Conservation (phyloP, 2,113 vertebrate genomes). For the Nestor notabilis region DNA sequence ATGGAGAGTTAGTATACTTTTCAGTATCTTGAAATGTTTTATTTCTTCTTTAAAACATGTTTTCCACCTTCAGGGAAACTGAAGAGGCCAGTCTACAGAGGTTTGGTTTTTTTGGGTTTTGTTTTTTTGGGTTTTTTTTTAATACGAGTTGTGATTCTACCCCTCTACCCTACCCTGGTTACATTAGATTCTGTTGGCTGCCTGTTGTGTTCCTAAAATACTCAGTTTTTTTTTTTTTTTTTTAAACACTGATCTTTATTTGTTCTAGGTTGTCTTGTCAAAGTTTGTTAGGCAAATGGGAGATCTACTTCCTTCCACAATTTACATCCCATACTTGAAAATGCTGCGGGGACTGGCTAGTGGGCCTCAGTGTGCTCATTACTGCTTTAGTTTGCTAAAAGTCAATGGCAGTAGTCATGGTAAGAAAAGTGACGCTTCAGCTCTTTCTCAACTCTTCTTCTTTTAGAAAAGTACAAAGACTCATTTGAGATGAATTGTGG, state of each 20-base stretch:
- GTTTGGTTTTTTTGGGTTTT: too few relatives aligned
- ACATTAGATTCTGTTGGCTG: not conserved
- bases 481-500: not conserved
- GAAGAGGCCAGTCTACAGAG: not conserved
- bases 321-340: slow-evolving; percentile 94
- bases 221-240: not conserved
- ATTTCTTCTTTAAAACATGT: not conserved
- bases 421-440: slow-evolving; percentile 69
- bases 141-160: not conserved
- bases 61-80: not conserved
- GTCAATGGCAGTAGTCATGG: slow-evolving; percentile 93
- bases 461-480: not conserved
- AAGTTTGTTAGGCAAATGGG: slow-evolving; percentile 99
- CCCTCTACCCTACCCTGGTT: rapidly evolving
- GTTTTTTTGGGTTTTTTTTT: too few relatives aligned
- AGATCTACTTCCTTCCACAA: slow-evolving; percentile 91
- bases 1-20: not conserved
- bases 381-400: slow-evolving; percentile 97
- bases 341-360: slow-evolving; percentile 94
- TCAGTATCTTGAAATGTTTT: not conserved
- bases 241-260: slow-evolving; percentile 9
- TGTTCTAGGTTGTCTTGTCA: slow-evolving; percentile 91
- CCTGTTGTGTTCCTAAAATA: slow-evolving; percentile 3
- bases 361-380: slow-evolving; percentile 94
- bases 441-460: not conserved